Conservation (phyloP, 2,888 invertebrate genomes). For the Taphrorychus bicolor region DNA sequence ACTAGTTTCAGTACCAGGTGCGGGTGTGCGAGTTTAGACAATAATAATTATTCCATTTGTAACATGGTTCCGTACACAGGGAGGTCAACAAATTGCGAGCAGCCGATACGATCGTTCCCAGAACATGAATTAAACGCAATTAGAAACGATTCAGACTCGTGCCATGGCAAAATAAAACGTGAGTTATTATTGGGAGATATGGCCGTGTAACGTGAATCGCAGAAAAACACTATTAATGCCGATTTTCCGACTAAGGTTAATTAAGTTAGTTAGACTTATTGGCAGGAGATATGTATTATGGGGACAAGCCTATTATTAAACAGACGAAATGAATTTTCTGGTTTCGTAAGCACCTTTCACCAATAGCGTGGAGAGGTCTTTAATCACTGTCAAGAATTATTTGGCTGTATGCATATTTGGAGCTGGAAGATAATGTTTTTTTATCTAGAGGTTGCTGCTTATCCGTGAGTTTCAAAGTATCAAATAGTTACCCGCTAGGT, state of each 20-base stretch:
- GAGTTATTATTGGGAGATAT: not conserved
- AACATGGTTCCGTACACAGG: conserved; percentile 24
- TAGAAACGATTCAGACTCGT: conserved; percentile 12
- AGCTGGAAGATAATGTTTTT: too few relatives aligned
- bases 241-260: not conserved
- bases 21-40: not conserved
- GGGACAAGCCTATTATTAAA: too few relatives aligned
- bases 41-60: not conserved
- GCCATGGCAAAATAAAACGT: conserved; percentile 3
- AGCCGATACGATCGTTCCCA: conserved; percentile 19
- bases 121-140: conserved; percentile 20
- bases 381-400: too few relatives aligned
- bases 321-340: not conserved
- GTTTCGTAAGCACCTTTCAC: not conserved
- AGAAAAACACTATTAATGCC: not conserved
- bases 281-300: too few relatives aligned
- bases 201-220: not conserved
- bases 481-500: too few relatives aligned
- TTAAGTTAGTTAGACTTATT: not conserved
- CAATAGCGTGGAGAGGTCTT: too few relatives aligned
- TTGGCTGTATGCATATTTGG: too few relatives aligned
- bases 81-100: conserved; percentile 17
- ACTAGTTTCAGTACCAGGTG: not conserved
- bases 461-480: too few relatives aligned
- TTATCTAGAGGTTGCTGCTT: too few relatives aligned